Evolutionary conservation across 2,888 invertebrate species (phyloP).

Genomic region (Oconnorella tubifera): DNA sequence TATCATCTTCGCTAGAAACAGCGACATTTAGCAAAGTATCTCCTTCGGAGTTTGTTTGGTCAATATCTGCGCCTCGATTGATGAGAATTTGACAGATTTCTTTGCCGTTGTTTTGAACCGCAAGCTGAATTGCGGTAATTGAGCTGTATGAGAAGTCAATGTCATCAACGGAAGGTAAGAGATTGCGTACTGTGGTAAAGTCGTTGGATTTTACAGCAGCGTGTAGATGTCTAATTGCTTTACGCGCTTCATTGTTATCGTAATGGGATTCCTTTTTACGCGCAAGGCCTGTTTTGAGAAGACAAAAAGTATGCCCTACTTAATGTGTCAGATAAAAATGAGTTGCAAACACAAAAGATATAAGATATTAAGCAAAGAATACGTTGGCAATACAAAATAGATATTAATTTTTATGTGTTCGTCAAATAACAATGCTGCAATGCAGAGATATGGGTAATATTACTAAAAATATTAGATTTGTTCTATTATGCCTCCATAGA

Average conservation of each 20-base stretch:
- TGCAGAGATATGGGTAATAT: no score
- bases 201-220: conserved; percentile 6
- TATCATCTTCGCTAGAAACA: conserved; percentile 40
- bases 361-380: no score
- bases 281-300: no score
- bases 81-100: neutral
- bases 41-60: conserved; percentile 31
- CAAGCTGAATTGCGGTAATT: conserved; percentile 11
- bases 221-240: conserved; percentile 7
- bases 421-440: no score
- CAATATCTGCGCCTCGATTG: neutral
- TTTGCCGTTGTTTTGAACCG: neutral
- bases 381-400: no score
- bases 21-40: conserved; percentile 49
- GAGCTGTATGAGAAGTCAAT: neutral
- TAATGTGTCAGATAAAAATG: no score
- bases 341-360: no score
- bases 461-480: no score
- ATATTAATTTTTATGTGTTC: no score
- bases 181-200: neutral
- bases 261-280: no score
- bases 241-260: neutral
- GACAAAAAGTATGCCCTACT: no score
- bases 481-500: no score
- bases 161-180: conserved; percentile 23